A percentile compares a stretch with the other conserved stretches of the same genome.
These are phyloP conservation scores for Anoplopoma fimbria DNA, from an alignment of 2,113 vertebrate species.

Conservation along the genomic window DNA sequence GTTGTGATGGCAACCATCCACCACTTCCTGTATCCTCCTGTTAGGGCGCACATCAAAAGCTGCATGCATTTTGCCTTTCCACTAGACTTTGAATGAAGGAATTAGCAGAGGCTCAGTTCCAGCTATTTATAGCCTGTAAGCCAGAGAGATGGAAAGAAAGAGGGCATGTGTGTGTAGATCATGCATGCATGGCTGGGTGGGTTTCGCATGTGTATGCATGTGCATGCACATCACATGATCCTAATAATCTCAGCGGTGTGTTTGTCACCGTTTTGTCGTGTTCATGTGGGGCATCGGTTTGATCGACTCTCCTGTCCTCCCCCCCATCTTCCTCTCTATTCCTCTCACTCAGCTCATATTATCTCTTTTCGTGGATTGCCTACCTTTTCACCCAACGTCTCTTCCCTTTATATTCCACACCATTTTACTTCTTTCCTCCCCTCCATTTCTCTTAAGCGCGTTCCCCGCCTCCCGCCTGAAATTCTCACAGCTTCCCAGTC, in stretches of 20 bases:
- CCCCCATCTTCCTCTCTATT: neutral
- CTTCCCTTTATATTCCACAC: constrained; percentile 1
- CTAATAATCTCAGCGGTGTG: constrained; percentile 9
- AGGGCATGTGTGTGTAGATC: neutral
- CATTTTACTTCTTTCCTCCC: constrained; percentile 29
- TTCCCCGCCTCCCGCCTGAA: constrained; percentile 2
- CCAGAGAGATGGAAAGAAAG: constrained; percentile 40
- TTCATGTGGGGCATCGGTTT: constrained; percentile 37
- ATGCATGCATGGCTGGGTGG: constrained; percentile 22
- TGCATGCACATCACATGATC: constrained; percentile 38
- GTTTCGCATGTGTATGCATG: constrained; percentile 26
- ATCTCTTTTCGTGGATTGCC: constrained; percentile 13
- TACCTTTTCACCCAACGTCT: constrained; percentile 6
- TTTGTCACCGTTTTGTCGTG: constrained; percentile 29
- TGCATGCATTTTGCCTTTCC: constrained; percentile 66
- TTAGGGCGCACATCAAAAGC: constrained; percentile 68
- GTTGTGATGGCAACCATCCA: constrained; percentile 74
- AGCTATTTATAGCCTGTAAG: constrained; percentile 83
- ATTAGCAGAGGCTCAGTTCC: constrained; percentile 80
- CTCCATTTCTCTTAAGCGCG: neutral
- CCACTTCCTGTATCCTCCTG: constrained; percentile 72
- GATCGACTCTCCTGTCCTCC: constrained; percentile 22
- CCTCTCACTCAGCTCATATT: constrained; percentile 20
- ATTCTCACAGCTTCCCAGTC: constrained; percentile 49
- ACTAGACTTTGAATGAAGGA: constrained; percentile 82